phyloP scores from a whole-genome alignment of 2,113 vertebrate genomes.

The Gadus chalcogrammus region DNA sequence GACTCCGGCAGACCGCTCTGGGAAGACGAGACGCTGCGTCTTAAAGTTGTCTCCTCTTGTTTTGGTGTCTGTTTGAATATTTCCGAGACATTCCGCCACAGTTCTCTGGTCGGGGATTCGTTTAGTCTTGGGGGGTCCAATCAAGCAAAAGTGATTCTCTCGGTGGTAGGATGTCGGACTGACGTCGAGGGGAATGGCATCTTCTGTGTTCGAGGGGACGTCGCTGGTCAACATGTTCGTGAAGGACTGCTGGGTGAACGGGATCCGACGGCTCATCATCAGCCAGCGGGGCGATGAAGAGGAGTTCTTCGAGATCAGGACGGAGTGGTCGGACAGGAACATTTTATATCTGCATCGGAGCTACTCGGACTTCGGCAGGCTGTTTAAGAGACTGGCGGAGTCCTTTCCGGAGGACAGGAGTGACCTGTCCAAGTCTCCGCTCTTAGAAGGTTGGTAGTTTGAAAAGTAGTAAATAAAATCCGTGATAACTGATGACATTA shows the following conservation, averaged over 20 bases:
- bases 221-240: slow-evolving; percentile 98
- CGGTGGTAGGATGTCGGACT: slow-evolving; percentile 57
- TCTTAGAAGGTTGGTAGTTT: slow-evolving; percentile 84
- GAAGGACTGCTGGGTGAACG: slow-evolving; percentile 96
- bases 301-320: slow-evolving; percentile 94
- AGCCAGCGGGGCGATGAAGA: slow-evolving; percentile 88
- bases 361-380: slow-evolving; percentile 85
- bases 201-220: slow-evolving; percentile 94
- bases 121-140: background rate
- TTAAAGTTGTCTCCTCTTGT: slow-evolving; percentile 36
- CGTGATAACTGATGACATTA: no score
- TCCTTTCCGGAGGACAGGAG: slow-evolving; percentile 88
- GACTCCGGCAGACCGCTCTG: background rate
- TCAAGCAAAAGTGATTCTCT: background rate
- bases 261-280: slow-evolving; percentile 87
- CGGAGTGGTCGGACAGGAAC: slow-evolving; percentile 96
- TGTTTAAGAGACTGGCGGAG: slow-evolving; percentile 83
- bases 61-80: background rate
- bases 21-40: no score
- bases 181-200: slow-evolving; percentile 81
- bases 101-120: background rate
- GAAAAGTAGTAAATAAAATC: no score
- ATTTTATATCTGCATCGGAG: slow-evolving; percentile 91
- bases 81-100: background rate
- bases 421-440: slow-evolving; percentile 79